Base-by-base conservation (phyloP, 2,797 vertebrate species). In the Anomalospiza imberbis region DNA sequence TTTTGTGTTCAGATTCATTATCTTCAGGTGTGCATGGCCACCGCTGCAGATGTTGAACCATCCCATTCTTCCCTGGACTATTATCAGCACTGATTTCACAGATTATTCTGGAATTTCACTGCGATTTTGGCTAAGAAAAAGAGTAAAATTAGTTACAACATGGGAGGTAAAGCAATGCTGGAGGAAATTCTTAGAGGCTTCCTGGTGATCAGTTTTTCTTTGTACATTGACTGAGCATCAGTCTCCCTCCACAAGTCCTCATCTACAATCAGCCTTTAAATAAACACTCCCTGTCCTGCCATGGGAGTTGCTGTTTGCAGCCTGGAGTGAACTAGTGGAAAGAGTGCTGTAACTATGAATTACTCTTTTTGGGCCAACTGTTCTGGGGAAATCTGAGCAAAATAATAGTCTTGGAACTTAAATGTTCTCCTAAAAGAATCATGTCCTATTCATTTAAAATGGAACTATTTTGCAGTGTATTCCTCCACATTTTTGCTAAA, bases 401-500 rank as follows among this genome's bases (percentile, higher is more conserved):
- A 94, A 72, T 78, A 93, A 55, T 86, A 76, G 86, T 62, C 51
- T 67, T 71, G 47, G 70, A 76, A 89, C 5, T 91, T 70, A 76
- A 81, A 54, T 77, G 34, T 89, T 85, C 63, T 89, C 24, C 31
- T 89, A 44, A 79, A 85, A 96, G 44, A 55, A 75, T 22, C 24
- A 31, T 44, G 50, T 79, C 36, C 42, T 89, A 38, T 45, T 50
- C 50, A n/a, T 91, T 89, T 92, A 91, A 89, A 83, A 60, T 91
- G 13, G 71, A 95, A 96, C 94, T 94, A 53, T 89, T 94, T 91
- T 26, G 53, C 63, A 93, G 58, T 77, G 24, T 88, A 85, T 92
- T 87, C 70, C 68, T 91, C 92, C 92, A 79, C 92, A 72, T 96
- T 96, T 96, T 97, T 97, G 95, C 89, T 96, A 96, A 97, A 97